Evolutionary conservation across 2,888 invertebrate genomes (phyloP).

Genomic region (Eremobia ochroleuca): DNA sequence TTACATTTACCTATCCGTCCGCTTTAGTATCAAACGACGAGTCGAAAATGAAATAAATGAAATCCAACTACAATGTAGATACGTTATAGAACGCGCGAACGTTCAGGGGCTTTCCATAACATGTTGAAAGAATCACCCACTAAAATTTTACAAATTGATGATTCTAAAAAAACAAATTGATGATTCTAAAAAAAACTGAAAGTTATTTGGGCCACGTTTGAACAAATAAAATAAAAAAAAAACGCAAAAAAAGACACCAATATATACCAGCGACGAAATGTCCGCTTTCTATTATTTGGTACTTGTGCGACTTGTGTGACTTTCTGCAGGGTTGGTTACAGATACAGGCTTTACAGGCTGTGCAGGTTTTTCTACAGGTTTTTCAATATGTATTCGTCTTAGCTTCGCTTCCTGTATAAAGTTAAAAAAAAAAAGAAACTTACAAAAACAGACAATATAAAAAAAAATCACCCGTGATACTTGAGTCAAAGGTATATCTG

Average conservation of each 20-base stretch:
- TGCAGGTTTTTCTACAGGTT: background rate
- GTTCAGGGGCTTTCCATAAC: background rate
- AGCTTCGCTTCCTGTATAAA: conserved; percentile 31
- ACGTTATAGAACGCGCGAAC: background rate
- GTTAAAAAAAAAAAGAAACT: conserved; percentile 6
- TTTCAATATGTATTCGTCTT: background rate
- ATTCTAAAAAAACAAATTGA: background rate
- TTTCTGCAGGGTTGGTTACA: background rate
- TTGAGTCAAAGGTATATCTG: no score
- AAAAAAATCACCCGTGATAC: background rate
- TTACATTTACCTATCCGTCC: background rate
- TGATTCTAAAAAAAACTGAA: no score
- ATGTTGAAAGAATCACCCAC: background rate
- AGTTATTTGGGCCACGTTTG: background rate
- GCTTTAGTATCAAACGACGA: background rate
- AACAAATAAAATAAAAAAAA: background rate
- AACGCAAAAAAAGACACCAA: conserved; percentile 26
- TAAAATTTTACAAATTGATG: background rate
- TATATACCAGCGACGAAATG: conserved; percentile 15
- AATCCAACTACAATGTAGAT: background rate
- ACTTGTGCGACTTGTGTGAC: background rate
- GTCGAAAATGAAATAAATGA: background rate
- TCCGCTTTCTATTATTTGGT: background rate
- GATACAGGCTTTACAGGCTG: background rate
- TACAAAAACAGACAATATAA: background rate